Percentiles rank a stretch among this genome's conserved stretches.
Evolutionary conservation across 2,797 vertebrate genomes (phyloP).

Genomic region (Scomberomorus guttatus): DNA sequence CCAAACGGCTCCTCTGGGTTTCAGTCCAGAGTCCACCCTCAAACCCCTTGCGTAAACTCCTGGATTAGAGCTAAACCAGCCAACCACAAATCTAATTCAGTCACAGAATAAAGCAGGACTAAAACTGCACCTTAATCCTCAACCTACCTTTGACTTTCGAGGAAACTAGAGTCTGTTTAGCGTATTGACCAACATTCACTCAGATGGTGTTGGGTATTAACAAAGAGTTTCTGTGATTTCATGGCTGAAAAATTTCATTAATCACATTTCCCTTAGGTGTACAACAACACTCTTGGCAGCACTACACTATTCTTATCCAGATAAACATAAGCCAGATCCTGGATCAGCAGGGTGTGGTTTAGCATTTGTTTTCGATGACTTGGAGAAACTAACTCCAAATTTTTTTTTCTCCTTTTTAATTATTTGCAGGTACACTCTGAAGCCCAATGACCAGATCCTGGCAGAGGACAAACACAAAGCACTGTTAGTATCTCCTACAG

Average conservation of each 20-base stretch:
- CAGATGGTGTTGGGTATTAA: background rate
- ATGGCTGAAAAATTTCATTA: background rate
- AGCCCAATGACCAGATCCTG: conserved; percentile 96
- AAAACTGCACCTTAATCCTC: conserved; percentile 43
- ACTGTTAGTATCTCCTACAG: conserved; percentile 87
- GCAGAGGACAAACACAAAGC: conserved; percentile 98
- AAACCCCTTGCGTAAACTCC: conserved; percentile 63
- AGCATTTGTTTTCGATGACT: background rate
- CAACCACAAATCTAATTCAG: conserved; percentile 46
- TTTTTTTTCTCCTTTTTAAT: conserved; percentile 1
- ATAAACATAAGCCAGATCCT: background rate
- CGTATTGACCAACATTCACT: conserved; percentile 9
- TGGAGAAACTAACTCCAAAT: conserved; percentile 8
- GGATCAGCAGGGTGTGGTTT: background rate
- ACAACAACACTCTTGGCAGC: background rate
- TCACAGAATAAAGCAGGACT: conserved; percentile 46
- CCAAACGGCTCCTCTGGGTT: conserved; percentile 55
- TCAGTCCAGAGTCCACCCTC: conserved; percentile 69
- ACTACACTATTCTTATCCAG: background rate
- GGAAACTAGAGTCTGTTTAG: conserved; percentile 10
- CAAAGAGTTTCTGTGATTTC: background rate
- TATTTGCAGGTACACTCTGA: conserved; percentile 90
- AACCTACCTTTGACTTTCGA: conserved; percentile 28
- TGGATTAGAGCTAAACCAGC: conserved; percentile 69
- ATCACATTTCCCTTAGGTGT: background rate